Evolutionary conservation across 2,113 vertebrate species (phyloP).

Genomic region (Alethe diademata): DNA sequence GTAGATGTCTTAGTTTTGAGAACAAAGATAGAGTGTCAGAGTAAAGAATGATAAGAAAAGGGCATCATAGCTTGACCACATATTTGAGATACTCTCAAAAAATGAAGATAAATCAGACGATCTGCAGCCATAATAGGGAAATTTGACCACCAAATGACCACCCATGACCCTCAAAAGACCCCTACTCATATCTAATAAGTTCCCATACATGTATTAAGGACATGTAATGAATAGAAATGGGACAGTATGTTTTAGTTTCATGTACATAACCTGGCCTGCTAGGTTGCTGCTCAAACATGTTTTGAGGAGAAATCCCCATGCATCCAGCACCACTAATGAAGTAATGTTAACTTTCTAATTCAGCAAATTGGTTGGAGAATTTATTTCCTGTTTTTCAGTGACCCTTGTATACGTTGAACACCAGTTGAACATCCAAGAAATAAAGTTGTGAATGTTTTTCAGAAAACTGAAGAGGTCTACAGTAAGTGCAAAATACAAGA

Average conservation of each 20-base stretch:
- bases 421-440: background rate
- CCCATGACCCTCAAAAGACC: accelerated
- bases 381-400: background rate
- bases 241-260: background rate
- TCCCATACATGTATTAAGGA: background rate
- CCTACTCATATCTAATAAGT: background rate
- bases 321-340: background rate
- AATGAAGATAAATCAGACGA: background rate
- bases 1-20: background rate
- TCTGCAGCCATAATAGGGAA: background rate
- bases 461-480: background rate
- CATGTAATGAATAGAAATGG: background rate
- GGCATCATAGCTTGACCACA: background rate
- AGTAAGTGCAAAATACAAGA: background rate
- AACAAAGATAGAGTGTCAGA: background rate
- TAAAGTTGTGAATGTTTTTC: background rate
- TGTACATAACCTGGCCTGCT: background rate
- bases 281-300: background rate
- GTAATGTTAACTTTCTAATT: background rate
- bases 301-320: background rate
- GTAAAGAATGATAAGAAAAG: background rate
- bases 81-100: background rate
- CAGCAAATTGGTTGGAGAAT: background rate
- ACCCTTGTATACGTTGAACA: background rate
- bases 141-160: background rate